Base-by-base conservation (phyloP, 1,140 invertebrate species). In the Eurosta solidaginis region DNA sequence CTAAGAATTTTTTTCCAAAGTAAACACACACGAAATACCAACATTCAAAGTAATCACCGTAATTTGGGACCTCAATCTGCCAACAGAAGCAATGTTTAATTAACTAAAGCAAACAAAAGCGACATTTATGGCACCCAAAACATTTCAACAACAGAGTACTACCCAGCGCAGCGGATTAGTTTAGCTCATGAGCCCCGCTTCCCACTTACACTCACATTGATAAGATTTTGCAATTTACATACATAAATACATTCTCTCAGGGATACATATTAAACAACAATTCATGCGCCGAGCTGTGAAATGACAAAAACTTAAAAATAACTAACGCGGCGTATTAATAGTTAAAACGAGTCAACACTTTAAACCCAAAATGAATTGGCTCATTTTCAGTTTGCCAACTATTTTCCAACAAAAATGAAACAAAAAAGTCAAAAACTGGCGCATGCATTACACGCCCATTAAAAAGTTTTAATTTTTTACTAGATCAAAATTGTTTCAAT, bases 31-130 rank as follows among this genome's bases (percentile, higher is more conserved):
- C 59, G n/a, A 68, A 20, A 54, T 49, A 49, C 14, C 3, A 25
- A 54, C 22, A 54, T 54, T 25, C 20, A 17, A 9, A 54, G 20
- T 54, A 54, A 20, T 14, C 59, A 68, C 59, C 14, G 33, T 68
- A 68, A 33, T 68, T 68, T 68, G 33, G 36, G 59, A 68, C 59
- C 59, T 68, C 59, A 68, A 68, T 68, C 59, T 68, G 59, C 33
- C 59, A 68, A 68, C 29, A 68, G 33, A 29, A 68, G 59, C 59
- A 68, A 68, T 40, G 59, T 68, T 68, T 68, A 68, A 68, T 68
- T 68, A 68, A 68, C 59, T 68, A 68, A 68, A 40, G 33, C 59
- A 68, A 68, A 68, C 59, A 68, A 68, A 68, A 68, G n/a, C n/a
- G 59, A 68, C 59, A 68, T 68, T 68, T 68, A 68, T 68, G 36